phyloP scores from a whole-genome alignment of 2,797 vertebrate species.

The Sebastes ruberrimus region DNA sequence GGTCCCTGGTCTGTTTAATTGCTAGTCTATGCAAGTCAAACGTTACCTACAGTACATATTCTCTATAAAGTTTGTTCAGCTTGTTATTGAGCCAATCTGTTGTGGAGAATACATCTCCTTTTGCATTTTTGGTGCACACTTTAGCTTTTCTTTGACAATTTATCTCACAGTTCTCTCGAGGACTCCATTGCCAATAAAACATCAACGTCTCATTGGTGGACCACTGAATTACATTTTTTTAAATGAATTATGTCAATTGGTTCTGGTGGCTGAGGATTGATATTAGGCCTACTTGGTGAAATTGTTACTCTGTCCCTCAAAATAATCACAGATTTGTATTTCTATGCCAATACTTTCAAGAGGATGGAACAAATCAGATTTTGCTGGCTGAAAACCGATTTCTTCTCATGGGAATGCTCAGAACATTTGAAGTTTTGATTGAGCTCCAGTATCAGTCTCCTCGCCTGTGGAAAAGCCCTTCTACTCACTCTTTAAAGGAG shows the following conservation, averaged over 20 bases:
- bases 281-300: background rate
- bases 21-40: background rate
- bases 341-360: slow-evolving; percentile 8
- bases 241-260: background rate
- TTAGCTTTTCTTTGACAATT: background rate
- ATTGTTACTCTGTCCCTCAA: background rate
- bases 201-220: background rate
- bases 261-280: background rate
- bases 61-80: background rate
- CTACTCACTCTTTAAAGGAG: background rate
- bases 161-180: background rate
- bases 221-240: background rate
- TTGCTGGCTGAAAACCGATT: background rate
- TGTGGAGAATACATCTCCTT: background rate
- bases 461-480: background rate
- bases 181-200: background rate
- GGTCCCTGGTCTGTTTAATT: background rate
- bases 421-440: background rate
- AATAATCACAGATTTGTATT: background rate
- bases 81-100: background rate
- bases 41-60: background rate
- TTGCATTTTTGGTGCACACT: background rate
- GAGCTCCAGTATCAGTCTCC: background rate
- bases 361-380: slow-evolving; percentile 17
- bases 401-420: background rate